A percentile compares a stretch with the other conserved stretches of the same genome.
phyloP scores from a whole-genome alignment of 2,113 vertebrate genomes.

The Diadophis punctatus region DNA sequence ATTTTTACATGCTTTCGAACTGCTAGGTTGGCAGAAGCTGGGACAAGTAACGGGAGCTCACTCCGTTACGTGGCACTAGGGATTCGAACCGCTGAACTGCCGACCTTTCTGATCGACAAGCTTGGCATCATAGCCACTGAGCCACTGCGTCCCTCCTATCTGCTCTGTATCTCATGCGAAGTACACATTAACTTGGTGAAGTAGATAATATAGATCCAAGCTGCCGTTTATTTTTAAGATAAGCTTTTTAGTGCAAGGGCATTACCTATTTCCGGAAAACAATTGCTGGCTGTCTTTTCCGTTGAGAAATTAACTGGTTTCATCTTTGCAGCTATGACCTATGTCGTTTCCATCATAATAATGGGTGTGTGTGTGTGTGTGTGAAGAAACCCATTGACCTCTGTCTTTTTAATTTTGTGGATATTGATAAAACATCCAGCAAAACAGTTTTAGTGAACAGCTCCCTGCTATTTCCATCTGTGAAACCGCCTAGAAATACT shows the following conservation, averaged over 20 bases:
- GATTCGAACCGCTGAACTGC: no score
- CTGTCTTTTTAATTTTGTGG: neutral
- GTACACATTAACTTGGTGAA: neutral
- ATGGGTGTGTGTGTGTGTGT: no score
- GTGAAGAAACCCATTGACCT: neutral
- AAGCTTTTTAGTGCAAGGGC: neutral
- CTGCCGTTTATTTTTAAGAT: neutral
- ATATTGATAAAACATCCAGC: neutral
- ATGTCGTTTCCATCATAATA: neutral
- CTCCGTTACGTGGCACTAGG: no score
- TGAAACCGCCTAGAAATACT: neutral
- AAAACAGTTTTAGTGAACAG: neutral
- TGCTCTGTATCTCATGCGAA: neutral
- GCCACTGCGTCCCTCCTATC: no score
- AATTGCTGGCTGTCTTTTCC: neutral
- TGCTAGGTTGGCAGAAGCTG: no score
- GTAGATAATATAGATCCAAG: neutral
- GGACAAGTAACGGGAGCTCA: no score
- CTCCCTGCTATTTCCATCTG: neutral
- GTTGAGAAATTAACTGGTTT: neutral
- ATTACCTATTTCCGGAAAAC: neutral
- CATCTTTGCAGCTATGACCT: neutral
- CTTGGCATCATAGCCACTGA: no score
- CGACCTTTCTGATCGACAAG: no score
- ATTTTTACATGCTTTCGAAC: no score